Percentiles rank a stretch among this genome's conserved stretches.
Evolutionary conservation across 2,888 invertebrate genomes (phyloP).

Genomic region (Drosophila glabriapex): DNA sequence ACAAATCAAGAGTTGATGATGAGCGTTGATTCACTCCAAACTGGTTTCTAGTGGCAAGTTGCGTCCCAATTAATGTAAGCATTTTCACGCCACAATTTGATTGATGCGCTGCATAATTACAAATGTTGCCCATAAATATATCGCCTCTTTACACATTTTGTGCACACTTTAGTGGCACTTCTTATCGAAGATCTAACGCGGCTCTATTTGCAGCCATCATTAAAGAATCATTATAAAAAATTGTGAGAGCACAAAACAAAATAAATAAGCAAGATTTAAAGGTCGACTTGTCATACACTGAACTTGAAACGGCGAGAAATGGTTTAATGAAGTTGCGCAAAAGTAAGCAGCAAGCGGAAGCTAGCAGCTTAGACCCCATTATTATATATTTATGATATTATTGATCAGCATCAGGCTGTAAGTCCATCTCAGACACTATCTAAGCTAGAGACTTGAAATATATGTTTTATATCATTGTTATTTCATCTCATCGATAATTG

Average conservation of each 20-base stretch:
- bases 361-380: rapidly evolving
- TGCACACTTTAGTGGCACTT: constrained; percentile 10
- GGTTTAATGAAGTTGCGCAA: not conserved
- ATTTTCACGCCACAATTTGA: constrained; percentile 72
- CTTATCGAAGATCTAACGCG: constrained; percentile 34
- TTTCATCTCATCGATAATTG: too few relatives aligned
- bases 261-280: too few relatives aligned
- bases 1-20: constrained; percentile 49
- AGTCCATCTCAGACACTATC: not conserved
- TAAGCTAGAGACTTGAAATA: not conserved
- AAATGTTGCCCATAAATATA: constrained; percentile 23
- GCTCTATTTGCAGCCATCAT: constrained; percentile 2
- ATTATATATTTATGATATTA: not conserved
- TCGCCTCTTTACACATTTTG: not conserved
- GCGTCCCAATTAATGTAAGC: constrained; percentile 62
- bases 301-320: not conserved
- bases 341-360: not conserved
- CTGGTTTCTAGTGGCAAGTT: constrained; percentile 46
- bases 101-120: constrained; percentile 63
- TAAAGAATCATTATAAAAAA: constrained; percentile 7
- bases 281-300: not conserved
- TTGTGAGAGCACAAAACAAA: not conserved
- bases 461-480: not conserved
- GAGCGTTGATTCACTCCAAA: constrained; percentile 42
- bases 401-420: not conserved